Conservation (phyloP, 2,888 invertebrate genomes). For the Antheraea yamamai region DNA sequence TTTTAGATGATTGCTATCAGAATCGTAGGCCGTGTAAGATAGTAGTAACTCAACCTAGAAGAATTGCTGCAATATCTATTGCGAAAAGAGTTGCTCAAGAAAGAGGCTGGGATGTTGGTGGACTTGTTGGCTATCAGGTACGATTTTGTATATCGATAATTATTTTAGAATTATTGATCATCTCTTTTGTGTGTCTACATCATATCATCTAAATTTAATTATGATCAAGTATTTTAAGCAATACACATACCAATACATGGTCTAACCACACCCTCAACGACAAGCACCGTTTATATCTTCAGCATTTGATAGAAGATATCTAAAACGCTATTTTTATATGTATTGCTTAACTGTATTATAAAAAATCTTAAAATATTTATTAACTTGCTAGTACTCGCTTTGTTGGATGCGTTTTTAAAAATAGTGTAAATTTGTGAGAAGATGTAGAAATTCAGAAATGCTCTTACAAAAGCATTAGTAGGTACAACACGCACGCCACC, state of each 20-base stretch:
- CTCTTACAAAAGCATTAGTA: too few relatives aligned
- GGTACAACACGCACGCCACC: too few relatives aligned
- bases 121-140: constrained; percentile 95
- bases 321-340: not conserved
- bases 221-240: not conserved
- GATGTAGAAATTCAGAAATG: too few relatives aligned
- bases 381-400: too few relatives aligned
- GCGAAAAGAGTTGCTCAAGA: constrained; percentile 92
- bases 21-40: constrained; percentile 89
- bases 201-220: not conserved
- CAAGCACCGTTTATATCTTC: not conserved
- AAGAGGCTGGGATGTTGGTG: constrained; percentile 90
- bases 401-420: too few relatives aligned
- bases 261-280: too few relatives aligned
- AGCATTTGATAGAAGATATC: not conserved
- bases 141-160: constrained; percentile 13
- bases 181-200: constrained; percentile 1
- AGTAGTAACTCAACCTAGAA: constrained; percentile 95
- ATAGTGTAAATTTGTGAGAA: too few relatives aligned
- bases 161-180: not conserved
- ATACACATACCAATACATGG: not conserved
- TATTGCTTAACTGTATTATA: too few relatives aligned
- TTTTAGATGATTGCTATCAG: constrained; percentile 89
- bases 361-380: too few relatives aligned
- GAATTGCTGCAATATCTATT: constrained; percentile 96